Evolutionary conservation across 2,797 vertebrate genomes (phyloP), one percentile per base, ranked within the genome.

Genomic region (Acestrorhynchus altus): DNA sequence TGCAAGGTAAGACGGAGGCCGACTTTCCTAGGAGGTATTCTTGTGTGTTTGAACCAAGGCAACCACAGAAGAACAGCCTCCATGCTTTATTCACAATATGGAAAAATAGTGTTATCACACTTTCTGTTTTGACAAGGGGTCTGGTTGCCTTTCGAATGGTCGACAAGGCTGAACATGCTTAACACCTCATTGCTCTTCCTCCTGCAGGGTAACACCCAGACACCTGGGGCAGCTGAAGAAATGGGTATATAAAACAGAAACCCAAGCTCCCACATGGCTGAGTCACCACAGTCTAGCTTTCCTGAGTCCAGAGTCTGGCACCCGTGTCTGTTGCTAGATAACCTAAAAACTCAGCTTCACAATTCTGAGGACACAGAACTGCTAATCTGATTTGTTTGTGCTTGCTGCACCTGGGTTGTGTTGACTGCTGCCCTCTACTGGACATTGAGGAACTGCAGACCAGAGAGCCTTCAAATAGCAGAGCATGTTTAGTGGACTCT

Each of bases 171-270:
- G 31, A 71, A 80, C 78, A 49, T 80, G 56, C 35, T 68, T 18
- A 6, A 12, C 46, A 39, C 60, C 65, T 68, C 26, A 46, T n/a
- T 22, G 47, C 44, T 26, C 1, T 57, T n/a, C 67, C 79, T 80
- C 70, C 73, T 68, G 74, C 56, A 39, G 74, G 74, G 60, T 72
- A 79, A 77, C 83, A 81, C 83, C 79, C 78, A 56, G 74, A 84
- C 76, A 82, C 80, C 69, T 77, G 77, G 67, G 66, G 72, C 80
- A 83, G 79, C 81, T 85, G 81, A 60, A 79, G 73, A 52, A 68
- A 60, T 74, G 46, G 76, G 76, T 69, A 79, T 77, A 70, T 79
- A 72, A 54, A 39, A 59, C 49, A 81, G 81, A 81, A 18, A 40
- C 74, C 31, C 68, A 12, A 18, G 9, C 49, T 66, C 72, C 59